These are phyloP conservation scores for Cybosia mesomella DNA, from an alignment of 2,888 invertebrate genomes.

Conservation along the genomic window DNA sequence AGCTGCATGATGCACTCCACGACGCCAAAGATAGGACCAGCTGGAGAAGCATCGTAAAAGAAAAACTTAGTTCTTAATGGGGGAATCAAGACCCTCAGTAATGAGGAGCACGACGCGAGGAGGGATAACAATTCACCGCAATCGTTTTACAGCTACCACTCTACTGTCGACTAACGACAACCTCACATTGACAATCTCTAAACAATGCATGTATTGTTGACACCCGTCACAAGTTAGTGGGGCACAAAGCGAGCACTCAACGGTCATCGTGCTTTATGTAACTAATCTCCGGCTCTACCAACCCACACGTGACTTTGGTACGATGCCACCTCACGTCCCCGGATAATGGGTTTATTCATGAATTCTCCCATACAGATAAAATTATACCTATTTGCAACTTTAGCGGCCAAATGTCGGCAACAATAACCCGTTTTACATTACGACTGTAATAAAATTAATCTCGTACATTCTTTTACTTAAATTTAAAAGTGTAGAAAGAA, in stretches of 20 bases:
- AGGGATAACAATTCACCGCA: conserved; percentile 22
- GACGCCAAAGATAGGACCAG: too few species aligned
- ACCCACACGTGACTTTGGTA: conserved; percentile 44
- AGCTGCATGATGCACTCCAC: too few species aligned
- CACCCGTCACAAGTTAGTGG: conserved; percentile 24
- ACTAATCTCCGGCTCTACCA: conserved; percentile 32
- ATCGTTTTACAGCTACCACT: conserved; percentile 33
- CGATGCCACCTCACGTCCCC: conserved; percentile 54
- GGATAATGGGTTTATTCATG: conserved; percentile 58
- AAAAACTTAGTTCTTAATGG: too few species aligned
- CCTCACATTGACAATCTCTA: conserved; percentile 35
- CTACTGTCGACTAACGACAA: conserved; percentile 27
- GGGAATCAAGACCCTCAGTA: too few species aligned
- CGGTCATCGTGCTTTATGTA: conserved; percentile 32
- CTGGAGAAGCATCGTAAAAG: too few species aligned
- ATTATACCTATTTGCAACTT: conserved; percentile 45
- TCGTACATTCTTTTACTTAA: background rate
- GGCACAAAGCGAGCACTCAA: conserved; percentile 19
- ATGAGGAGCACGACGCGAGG: too few species aligned
- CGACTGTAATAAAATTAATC: conserved; percentile 8
- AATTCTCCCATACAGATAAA: conserved; percentile 47
- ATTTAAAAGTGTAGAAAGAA: background rate
- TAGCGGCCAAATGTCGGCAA: conserved; percentile 29
- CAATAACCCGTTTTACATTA: background rate
- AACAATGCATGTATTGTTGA: conserved; percentile 28